phyloP scores from a whole-genome alignment of 2,888 invertebrate genomes.

The Periphyllus acericola region DNA sequence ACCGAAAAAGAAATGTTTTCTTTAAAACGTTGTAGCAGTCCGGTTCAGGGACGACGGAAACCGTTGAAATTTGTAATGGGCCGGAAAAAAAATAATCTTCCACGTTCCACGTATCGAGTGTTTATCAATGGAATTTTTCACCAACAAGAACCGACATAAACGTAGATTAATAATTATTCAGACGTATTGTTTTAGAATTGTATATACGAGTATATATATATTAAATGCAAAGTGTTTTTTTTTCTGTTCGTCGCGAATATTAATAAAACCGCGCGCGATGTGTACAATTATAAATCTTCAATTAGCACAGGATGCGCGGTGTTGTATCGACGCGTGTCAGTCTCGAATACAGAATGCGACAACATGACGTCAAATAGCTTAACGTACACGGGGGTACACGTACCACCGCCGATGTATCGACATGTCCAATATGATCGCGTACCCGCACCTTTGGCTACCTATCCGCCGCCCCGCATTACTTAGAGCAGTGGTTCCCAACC shows the following conservation, averaged over 20 bases:
- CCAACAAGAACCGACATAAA: not conserved
- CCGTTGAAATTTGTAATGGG: not conserved
- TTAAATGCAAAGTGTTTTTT: too few species aligned
- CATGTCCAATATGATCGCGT: too few species aligned
- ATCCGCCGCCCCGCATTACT: not conserved
- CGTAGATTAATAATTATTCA: not conserved
- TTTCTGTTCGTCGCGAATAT: not conserved
- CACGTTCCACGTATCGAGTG: not conserved
- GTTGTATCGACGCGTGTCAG: not conserved
- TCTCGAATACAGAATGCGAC: not conserved
- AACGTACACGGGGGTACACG: constrained; percentile 9
- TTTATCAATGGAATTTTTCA: not conserved
- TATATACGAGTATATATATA: too few species aligned
- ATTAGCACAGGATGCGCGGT: not conserved
- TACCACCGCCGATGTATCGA: too few species aligned
- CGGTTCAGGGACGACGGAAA: too few species aligned
- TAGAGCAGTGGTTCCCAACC: too few species aligned
- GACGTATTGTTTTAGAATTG: not conserved
- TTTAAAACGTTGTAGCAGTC: not conserved
- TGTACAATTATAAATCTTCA: not conserved
- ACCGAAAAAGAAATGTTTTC: not conserved
- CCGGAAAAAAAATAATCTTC: not conserved
- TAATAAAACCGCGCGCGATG: not conserved
- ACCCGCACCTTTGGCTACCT: too few species aligned
- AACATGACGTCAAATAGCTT: constrained; percentile 7